Conservation (phyloP, 2,113 vertebrate species). For the Semnornis frantzii region DNA sequence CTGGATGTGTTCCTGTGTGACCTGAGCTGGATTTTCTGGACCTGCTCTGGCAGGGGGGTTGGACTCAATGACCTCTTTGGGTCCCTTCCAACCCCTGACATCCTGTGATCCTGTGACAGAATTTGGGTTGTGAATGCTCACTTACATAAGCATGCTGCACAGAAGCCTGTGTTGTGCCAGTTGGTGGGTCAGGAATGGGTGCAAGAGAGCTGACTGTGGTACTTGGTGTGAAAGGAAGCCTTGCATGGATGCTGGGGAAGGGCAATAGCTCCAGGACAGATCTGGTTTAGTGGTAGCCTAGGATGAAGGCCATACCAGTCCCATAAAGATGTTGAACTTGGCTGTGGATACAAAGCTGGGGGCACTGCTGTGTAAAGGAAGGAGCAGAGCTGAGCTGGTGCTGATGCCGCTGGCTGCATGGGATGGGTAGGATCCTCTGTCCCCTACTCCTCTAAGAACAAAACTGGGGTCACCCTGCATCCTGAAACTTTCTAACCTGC, state of each 20-base stretch:
- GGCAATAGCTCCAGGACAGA: neutral
- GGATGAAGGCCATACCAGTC: neutral
- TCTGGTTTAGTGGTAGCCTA: neutral
- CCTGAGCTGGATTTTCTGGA: too few species aligned
- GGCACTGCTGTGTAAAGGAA: neutral
- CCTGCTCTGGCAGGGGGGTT: too few species aligned
- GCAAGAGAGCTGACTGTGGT: neutral
- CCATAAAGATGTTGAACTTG: neutral
- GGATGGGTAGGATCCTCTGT: neutral
- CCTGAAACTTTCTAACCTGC: neutral
- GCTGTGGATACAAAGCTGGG: neutral
- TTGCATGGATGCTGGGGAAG: too few species aligned
- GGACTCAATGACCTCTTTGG: too few species aligned
- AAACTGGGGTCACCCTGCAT: neutral
- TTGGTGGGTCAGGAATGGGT: neutral
- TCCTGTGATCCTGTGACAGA: neutral
- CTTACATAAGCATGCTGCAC: neutral
- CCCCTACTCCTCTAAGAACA: neutral
- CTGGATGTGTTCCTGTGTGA: too few species aligned
- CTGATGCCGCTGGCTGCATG: neutral
- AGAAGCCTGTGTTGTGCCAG: neutral
- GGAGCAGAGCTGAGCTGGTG: neutral
- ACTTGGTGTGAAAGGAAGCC: rapidly evolving
- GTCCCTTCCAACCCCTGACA: too few species aligned
- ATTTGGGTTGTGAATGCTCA: neutral